These are phyloP conservation scores for Neocrepidodera transversa DNA, from an alignment of 2,888 invertebrate species.

Conservation along the genomic window DNA sequence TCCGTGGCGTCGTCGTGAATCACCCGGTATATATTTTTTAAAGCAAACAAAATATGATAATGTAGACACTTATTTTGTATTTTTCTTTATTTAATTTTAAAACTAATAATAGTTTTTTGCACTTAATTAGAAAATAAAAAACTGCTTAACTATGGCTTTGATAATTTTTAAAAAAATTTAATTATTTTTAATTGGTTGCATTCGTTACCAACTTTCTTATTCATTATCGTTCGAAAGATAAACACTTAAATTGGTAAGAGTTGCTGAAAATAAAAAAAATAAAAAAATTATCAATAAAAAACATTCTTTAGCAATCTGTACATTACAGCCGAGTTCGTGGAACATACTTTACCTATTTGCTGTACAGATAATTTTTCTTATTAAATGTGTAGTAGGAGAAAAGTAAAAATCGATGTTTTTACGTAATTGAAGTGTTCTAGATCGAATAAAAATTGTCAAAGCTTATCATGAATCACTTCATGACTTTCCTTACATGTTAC, in stretches of 20 bases:
- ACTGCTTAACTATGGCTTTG: too few relatives aligned
- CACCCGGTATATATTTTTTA: too few relatives aligned
- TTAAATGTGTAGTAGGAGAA: slow-evolving; percentile 13
- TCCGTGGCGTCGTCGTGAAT: too few relatives aligned
- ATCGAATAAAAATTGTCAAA: not conserved
- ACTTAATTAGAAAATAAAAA: too few relatives aligned
- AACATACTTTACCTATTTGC: slow-evolving; percentile 37
- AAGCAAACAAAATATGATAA: too few relatives aligned
- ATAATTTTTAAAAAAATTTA: too few relatives aligned
- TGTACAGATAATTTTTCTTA: slow-evolving; percentile 30
- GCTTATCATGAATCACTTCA: not conserved
- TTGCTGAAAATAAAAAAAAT: slow-evolving; percentile 29
- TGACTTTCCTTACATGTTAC: not conserved
- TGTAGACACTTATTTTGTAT: too few relatives aligned
- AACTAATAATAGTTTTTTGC: too few relatives aligned
- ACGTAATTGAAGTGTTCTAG: not conserved
- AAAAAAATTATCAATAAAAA: slow-evolving; percentile 29
- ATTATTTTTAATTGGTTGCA: slow-evolving; percentile 19
- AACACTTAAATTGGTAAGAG: slow-evolving; percentile 22
- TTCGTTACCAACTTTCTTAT: slow-evolving; percentile 27
- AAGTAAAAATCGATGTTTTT: slow-evolving; percentile 18
- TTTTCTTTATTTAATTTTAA: too few relatives aligned
- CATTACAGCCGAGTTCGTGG: slow-evolving; percentile 31
- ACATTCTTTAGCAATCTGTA: slow-evolving; percentile 37
- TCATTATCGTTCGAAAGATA: slow-evolving; percentile 15